A percentile compares a stretch with the other conserved stretches of the same genome.
Conservation (phyloP, 64 coral and sea anemone genomes). For the Acropora yongei region DNA sequence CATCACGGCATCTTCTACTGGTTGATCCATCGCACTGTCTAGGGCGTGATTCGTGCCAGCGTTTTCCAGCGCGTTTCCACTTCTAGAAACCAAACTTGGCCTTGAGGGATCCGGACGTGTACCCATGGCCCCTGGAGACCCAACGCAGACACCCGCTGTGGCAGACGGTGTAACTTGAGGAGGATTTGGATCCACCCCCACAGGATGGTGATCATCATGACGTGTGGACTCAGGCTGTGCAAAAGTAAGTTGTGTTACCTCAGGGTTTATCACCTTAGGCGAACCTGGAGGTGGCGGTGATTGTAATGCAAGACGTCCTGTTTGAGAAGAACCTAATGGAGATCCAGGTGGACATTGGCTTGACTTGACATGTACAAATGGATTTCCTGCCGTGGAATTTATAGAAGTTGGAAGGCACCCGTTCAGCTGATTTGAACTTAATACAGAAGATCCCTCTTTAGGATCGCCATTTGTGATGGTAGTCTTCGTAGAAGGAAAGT, state of each 20-base stretch:
- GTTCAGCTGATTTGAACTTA: not conserved
- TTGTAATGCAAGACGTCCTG: not conserved
- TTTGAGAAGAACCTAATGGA: not conserved
- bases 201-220: too few relatives aligned
- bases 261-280: too few relatives aligned
- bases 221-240: not conserved
- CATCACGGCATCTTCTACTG: not conserved
- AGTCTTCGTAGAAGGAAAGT: not conserved
- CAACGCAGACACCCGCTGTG: too few relatives aligned
- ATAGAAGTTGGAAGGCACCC: not conserved
- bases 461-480: not conserved
- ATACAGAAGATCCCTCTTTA: not conserved
- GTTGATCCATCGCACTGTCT: constrained; percentile 6
- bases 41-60: not conserved
- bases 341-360: not conserved
- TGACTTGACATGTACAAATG: not conserved
- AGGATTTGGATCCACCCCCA: too few relatives aligned
- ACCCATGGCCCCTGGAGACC: not conserved
- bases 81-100: not conserved
- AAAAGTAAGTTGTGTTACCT: not conserved
- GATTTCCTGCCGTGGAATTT: not conserved
- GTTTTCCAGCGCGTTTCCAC: not conserved
- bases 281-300: not conserved
- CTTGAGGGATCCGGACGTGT: not conserved
- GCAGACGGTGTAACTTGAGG: too few relatives aligned